phyloP scores from a whole-genome alignment of 2,888 invertebrate species.

The Penaeus monodon region DNA sequence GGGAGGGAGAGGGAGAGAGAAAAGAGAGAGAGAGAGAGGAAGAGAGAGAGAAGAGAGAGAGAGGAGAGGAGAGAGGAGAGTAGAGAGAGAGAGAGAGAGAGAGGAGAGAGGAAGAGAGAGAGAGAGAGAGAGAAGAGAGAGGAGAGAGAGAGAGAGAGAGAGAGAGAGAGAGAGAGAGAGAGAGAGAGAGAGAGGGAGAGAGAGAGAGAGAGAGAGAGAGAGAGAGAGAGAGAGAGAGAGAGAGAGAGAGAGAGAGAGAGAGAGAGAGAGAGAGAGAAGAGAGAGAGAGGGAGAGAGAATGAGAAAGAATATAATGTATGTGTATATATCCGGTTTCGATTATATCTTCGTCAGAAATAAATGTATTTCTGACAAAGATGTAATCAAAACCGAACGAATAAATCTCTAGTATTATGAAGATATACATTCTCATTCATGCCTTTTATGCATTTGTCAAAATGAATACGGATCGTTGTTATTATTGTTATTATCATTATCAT shows the following conservation, averaged over 20 bases:
- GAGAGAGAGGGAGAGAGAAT: not conserved
- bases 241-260: conserved; percentile 13
- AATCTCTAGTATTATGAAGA: too few relatives aligned
- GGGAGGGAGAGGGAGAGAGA: conserved; percentile 8
- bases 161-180: conserved; percentile 13
- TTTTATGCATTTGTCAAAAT: too few relatives aligned
- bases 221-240: conserved; percentile 4
- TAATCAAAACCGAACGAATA: too few relatives aligned
- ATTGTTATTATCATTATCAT: too few relatives aligned
- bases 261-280: not conserved
- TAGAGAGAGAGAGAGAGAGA: conserved; percentile 11
- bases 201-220: not conserved
- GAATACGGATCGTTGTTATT: too few relatives aligned
- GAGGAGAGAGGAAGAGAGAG: not conserved
- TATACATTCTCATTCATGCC: too few relatives aligned
- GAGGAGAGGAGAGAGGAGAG: not conserved
- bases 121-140: conserved; percentile 5
- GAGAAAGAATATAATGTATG: not conserved
- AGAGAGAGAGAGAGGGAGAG: conserved; percentile 13
- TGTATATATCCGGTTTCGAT: too few relatives aligned
- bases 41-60: not conserved
- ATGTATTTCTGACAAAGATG: too few relatives aligned
- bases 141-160: not conserved
- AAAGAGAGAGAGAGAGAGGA: conserved; percentile 16
- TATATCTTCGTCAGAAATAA: too few relatives aligned